Base-by-base conservation (phyloP, 1,140 invertebrate species). In the Drosophila lacteicornis region DNA sequence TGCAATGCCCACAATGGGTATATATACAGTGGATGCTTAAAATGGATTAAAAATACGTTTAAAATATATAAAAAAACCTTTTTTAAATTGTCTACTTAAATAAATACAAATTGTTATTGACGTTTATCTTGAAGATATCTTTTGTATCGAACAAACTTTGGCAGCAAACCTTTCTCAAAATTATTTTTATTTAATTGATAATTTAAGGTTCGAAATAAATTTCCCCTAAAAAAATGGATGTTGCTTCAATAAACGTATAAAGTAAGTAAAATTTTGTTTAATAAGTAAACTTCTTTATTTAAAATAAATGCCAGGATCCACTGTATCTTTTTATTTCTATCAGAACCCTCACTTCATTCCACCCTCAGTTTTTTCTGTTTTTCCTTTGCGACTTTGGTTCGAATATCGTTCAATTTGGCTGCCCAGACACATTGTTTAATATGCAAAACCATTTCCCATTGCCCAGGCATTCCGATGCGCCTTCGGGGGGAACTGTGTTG, bases 361-460 rank as follows among this genome's bases (percentile, higher is more conserved):
- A 22, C 2, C 11, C n/a, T 38, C 15, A 57, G 47, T 69, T 71
- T 27, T 55, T 43, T 42, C 43, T 58, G 55, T n/a, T 36, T 60
- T 74, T 53, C 25, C 25, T 49, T 13, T 49, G 45, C 45, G 30
- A 50, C 56, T 74, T 62, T 30, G 19, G 63, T 50, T 50, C 50
- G 73, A 79, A 79, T 70, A 78, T 40, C 63, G 51, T 79, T 71
- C 65, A 62, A 63, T 79, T 79, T 79, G 76, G 59, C 66, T 71
- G 75, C 76, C 59, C 76, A 79, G 76, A 79, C 66, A 90, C 85
- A 90, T 90, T 90, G 85, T 90, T 90, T 91, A 90, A 90, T 90
- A 90, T 90, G 85, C 85, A 90, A 90, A 90, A 90, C 86, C 85
- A 90, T 90, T 88, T 88, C 81, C 67, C 85, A 80, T 83, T 74